Evolutionary conservation across 2,888 invertebrate genomes (phyloP), one percentile per base, ranked within the genome.

Genomic region (Melanchra persicariae): DNA sequence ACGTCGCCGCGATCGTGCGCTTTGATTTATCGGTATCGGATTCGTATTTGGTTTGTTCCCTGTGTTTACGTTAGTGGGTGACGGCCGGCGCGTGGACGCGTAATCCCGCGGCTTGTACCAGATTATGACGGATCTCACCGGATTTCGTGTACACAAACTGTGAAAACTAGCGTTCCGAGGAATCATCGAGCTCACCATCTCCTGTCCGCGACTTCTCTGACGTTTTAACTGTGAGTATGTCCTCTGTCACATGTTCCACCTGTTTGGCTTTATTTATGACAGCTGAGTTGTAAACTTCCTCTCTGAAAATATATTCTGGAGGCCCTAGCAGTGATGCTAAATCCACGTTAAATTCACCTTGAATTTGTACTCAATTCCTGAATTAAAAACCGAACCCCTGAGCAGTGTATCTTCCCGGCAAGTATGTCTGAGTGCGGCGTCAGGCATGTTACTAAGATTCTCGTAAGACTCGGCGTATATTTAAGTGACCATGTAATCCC

Each of bases 11-110:
- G 93, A 94, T 94, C 94, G 95, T 93, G 94, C 92, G 93, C 95
- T 96, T 95, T 95, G 95, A 96, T 96, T 95, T 96, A 96, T 96
- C 94, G 95, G 93, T 94, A 94, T 94, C 94, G 93, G 93, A 94
- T 92, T 91, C 91, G 91, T 89, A 91, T 92, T 90, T 89, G 92
- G 92, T 92, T 93, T 91, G 93, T 93, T 93, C 90, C 91, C 92
- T 93, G 92, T 96, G 96, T 95, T 95, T 95, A 95, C 94, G 94
- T 94, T 96, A 94, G 95, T 95, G 93, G 91, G 91, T 93, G 95
- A 93, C 95, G 92, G 91, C 91, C 93, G 91, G 89, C 89, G 92
- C 93, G 89, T 92, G 93, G 91, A 92, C 92, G 89, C 86, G 90
- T 95, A 95, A 95, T 95, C 95, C 94, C 90, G 91, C 84, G 95